Evolutionary conservation across 1,140 invertebrate genomes (phyloP), one percentile per base, ranked within the genome.

Genomic region (Euborellia annulipes): DNA sequence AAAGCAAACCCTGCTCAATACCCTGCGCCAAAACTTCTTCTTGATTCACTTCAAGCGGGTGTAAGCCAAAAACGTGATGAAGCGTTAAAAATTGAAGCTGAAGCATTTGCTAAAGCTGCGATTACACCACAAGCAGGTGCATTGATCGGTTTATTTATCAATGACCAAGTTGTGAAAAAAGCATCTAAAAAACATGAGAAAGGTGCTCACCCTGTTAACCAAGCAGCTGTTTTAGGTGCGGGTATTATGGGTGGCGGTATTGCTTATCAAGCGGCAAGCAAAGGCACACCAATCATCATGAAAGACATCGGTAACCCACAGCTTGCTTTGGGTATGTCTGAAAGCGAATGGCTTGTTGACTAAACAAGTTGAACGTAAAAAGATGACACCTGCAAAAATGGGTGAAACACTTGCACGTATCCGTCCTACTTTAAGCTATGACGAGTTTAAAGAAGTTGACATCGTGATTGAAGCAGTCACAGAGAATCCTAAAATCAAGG

Each of bases 201-300:
- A 17, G 16, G 7, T 7, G 16, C 9, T 42, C 6, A 11, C 6
- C 6, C 21, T 21, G 17, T 21, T 16, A 7, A 21, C 6, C 16
- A 17, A 22, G 20, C 41, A 11, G 20, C 41, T 11, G 41, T 42
- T 13, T 6, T 42, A 6, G 41, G 41, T 9, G 41, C 41, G 9
- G 41, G 41, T 17, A 42, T 42, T 8, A 42, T 42, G 41, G 41
- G 41, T 17, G 41, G 14, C 23, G 41, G 41, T 23, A 42, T 42
- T 22, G 41, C 41, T 23, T 42, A 23, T 18, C 14, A 21, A 9
- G 18, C 14, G 8, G 41, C 41, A 22, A 7, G 20, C 7, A 21
- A 6, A 8, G 41, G 41, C 17, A 23, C 23, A 9, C 14, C 14
- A 11, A 17, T 42, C 41, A 42, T 42, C 7, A 17, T 42, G 14